These are phyloP conservation scores for Atta colombica DNA, from an alignment of 1,140 invertebrate species.

Conservation along the genomic window DNA sequence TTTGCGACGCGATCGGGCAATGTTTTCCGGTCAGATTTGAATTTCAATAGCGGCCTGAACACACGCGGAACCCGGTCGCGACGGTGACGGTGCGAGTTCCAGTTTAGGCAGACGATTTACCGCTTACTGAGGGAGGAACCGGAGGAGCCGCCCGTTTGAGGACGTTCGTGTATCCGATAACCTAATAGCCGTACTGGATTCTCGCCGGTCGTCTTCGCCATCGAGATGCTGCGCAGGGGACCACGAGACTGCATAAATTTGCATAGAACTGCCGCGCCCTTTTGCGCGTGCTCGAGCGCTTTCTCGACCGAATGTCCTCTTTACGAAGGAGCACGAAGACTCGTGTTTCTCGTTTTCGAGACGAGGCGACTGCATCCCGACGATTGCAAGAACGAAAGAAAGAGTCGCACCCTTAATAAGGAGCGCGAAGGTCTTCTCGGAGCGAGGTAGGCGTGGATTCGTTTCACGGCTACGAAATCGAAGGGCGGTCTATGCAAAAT, in stretches of 20 bases:
- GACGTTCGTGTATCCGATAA: conserved; percentile 79
- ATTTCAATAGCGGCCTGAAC: conserved; percentile 61
- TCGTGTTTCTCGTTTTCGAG: conserved; percentile 64
- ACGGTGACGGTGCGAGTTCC: conserved; percentile 51
- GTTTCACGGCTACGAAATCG: conserved; percentile 68
- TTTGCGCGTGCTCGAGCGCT: conserved; percentile 20
- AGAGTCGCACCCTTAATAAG: conserved; percentile 68
- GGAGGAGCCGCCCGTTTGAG: conserved; percentile 38
- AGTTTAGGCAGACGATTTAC: conserved; percentile 65
- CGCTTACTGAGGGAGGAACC: neutral
- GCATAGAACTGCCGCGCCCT: conserved; percentile 70
- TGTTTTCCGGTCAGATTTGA: conserved; percentile 61
- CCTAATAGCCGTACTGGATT: conserved; percentile 73
- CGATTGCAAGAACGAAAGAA: conserved; percentile 17
- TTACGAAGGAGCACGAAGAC: neutral
- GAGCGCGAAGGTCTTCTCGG: conserved; percentile 63
- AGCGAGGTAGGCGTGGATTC: conserved; percentile 71
- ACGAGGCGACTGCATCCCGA: conserved; percentile 9
- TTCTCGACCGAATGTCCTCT: neutral
- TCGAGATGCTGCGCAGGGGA: conserved; percentile 29
- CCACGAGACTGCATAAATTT: conserved; percentile 72
- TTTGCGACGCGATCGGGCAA: conserved; percentile 36
- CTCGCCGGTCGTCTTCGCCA: conserved; percentile 43
- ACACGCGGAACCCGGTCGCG: neutral
- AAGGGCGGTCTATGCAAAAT: conserved; percentile 57